A percentile compares a stretch with the other conserved stretches of the same genome.
phyloP scores from a whole-genome alignment of 2,888 invertebrate species.

The Carterocephalus palaemon region DNA sequence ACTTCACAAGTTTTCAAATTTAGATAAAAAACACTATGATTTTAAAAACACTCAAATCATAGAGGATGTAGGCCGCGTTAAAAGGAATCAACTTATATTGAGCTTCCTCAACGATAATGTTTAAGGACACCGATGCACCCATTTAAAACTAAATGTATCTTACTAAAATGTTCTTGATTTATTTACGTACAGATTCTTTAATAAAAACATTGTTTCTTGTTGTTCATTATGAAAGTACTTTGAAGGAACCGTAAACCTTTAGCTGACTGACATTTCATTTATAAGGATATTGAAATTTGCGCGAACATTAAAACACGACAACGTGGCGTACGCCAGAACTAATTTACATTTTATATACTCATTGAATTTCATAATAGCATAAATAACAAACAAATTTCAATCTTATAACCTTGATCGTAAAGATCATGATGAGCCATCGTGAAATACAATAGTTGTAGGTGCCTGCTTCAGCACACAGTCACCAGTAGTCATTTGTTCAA shows the following conservation, averaged over 20 bases:
- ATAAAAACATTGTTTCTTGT: constrained; percentile 14
- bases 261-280: constrained; percentile 24
- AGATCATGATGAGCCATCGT: not conserved
- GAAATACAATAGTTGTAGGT: constrained; percentile 12
- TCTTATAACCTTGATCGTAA: constrained; percentile 7
- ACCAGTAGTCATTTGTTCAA: constrained; percentile 52
- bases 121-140: too few relatives aligned
- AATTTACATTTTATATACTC: constrained; percentile 24
- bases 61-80: too few relatives aligned
- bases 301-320: constrained; percentile 24
- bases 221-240: constrained; percentile 16
- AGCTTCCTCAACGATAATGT: too few relatives aligned
- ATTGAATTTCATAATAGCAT: constrained; percentile 19
- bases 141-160: too few relatives aligned
- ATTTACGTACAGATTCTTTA: not conserved
- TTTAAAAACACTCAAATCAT: too few relatives aligned
- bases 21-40: too few relatives aligned
- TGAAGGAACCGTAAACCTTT: constrained; percentile 21
- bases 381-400: constrained; percentile 1
- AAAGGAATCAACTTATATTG: too few relatives aligned
- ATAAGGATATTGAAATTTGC: constrained; percentile 26
- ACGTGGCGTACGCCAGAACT: constrained; percentile 22
- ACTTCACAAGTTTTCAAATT: too few relatives aligned
- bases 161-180: too few relatives aligned
- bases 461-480: constrained; percentile 16